These are phyloP conservation scores for Sandelia bainsii DNA, from an alignment of 2,797 vertebrate genomes.

Conservation along the genomic window DNA sequence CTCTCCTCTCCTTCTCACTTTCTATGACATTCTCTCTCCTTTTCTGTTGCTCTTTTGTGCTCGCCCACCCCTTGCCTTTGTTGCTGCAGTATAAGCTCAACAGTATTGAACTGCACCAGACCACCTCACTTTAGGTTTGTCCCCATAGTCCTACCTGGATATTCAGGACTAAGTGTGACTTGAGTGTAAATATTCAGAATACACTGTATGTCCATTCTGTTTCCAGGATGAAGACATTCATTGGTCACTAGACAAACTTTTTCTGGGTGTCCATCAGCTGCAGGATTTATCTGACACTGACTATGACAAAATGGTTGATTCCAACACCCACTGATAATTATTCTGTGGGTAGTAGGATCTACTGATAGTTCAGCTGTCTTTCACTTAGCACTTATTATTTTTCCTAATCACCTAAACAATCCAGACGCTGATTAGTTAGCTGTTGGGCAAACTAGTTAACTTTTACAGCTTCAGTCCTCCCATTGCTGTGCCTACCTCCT, in stretches of 20 bases:
- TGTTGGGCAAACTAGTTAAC: not conserved
- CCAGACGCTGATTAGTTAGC: not conserved
- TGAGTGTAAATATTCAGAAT: constrained; percentile 10
- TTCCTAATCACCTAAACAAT: not conserved
- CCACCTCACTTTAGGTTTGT: constrained; percentile 46
- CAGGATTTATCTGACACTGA: not conserved
- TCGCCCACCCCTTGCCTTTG: constrained; percentile 49
- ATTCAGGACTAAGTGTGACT: constrained; percentile 23
- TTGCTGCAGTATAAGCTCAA: constrained; percentile 77
- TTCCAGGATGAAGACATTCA: not conserved
- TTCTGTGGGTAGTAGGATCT: not conserved
- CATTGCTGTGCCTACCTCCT: not conserved
- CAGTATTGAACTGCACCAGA: constrained; percentile 53
- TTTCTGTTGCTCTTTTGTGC: constrained; percentile 13
- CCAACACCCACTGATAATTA: no score
- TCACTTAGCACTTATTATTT: not conserved
- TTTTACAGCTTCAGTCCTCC: not conserved
- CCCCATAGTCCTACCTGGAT: constrained; percentile 44
- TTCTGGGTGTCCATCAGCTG: not conserved
- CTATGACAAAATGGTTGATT: not conserved
- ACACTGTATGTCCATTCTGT: not conserved
- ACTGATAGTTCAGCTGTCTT: not conserved
- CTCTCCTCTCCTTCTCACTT: constrained; percentile 29
- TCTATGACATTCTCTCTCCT: constrained; percentile 7
- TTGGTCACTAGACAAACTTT: not conserved